Base-by-base conservation (phyloP, 2,797 vertebrate genomes). In the Eulemur mongoz region DNA sequence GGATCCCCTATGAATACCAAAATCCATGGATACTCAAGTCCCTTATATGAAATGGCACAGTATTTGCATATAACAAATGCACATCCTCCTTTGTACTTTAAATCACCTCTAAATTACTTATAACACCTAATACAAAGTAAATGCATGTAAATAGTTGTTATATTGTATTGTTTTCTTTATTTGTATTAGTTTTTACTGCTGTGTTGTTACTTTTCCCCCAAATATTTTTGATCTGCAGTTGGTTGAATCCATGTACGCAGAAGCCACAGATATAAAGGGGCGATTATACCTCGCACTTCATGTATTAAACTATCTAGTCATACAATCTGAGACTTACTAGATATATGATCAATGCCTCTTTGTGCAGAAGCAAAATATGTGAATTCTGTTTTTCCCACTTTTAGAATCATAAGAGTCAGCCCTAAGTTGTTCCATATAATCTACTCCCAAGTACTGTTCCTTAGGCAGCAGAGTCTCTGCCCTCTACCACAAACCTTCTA, bases 341-440 rank as follows among this genome's bases (percentile, higher is more conserved):
- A 45, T 32, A 75, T 6, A 96, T 1, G 80, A 20, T 48, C 32
- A 38, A 1, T 85, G 40, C 40, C 4, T 85, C 38, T 67, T 92
- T 70, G 38, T 35, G 2, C 14, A 90, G 61, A 89, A 90, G 59
- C 35, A 87, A 97, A 97, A 72, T 50, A 52, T 14, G 14, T n/a
- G 25, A 75, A 61, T 91, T 89, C 52, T 67, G 20, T 43, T 72
- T 75, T 91, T 86, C 17, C 63, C 73, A 25, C 50, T 89, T 83
- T 86, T 22, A 80, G 54, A 94, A 69, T 76, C 43, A 0, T 59
- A 63, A 86, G 20, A 85, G 48, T 72, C 48, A 87, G 59, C 15
- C 2, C 15, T 20, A 72, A 85, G 35, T 38, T 82, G 45, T 79
- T n/a, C 59, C 32, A 79, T 45, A 43, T 79, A 75, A 93, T 83